These are phyloP conservation scores for Rhaphigaster nebulosa DNA, from an alignment of 2,888 invertebrate genomes.

Conservation along the genomic window DNA sequence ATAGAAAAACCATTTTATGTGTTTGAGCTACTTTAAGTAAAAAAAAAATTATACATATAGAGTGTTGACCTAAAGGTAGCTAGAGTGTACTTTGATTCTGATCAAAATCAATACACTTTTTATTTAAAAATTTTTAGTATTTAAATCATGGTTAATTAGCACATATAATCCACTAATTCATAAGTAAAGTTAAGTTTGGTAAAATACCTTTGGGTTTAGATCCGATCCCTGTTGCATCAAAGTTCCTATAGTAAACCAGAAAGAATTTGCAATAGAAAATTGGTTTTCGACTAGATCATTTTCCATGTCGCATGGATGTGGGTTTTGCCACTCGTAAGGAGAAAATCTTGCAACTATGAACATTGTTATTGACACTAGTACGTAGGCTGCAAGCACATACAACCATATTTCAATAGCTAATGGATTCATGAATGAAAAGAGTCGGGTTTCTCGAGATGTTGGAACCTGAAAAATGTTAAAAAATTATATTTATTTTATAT, in stretches of 20 bases:
- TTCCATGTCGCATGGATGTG: slow-evolving; percentile 76
- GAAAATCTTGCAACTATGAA: slow-evolving; percentile 85
- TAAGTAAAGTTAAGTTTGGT: slow-evolving; percentile 18
- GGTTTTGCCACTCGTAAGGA: slow-evolving; percentile 85
- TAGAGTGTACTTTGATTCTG: too few species aligned
- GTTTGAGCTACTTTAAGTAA: too few species aligned
- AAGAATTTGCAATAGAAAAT: slow-evolving; percentile 85
- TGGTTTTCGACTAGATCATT: slow-evolving; percentile 80
- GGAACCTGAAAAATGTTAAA: slow-evolving; percentile 73
- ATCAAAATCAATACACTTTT: too few species aligned
- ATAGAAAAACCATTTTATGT: too few species aligned
- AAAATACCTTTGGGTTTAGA: slow-evolving; percentile 79
- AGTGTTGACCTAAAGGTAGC: too few species aligned
- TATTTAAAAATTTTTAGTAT: not conserved
- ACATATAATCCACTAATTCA: not conserved
- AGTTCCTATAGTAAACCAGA: slow-evolving; percentile 92
- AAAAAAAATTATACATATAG: too few species aligned
- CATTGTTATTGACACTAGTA: slow-evolving; percentile 83
- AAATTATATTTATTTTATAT: not conserved
- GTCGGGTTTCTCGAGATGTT: slow-evolving; percentile 77
- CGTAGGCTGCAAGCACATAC: slow-evolving; percentile 84
- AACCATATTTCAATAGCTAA: slow-evolving; percentile 89
- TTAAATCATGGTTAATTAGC: not conserved
- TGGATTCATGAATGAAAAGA: slow-evolving; percentile 90
- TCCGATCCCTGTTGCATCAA: slow-evolving; percentile 89